Conservation (phyloP, 1,140 invertebrate genomes). For the Penaeus vannamei region DNA sequence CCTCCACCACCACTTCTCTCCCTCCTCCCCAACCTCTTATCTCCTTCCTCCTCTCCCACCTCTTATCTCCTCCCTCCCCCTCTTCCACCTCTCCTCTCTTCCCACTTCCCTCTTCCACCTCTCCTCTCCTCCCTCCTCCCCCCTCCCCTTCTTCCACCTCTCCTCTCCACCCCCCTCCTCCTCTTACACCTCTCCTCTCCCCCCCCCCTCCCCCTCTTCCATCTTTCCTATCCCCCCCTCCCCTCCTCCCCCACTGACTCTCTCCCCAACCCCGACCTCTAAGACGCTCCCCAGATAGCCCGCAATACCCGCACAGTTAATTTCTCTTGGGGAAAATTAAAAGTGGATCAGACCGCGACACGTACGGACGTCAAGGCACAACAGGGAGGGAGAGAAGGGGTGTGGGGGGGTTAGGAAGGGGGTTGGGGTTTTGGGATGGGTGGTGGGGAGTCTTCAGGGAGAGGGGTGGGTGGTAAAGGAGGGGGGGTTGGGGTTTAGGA, state of each 20-base stretch:
- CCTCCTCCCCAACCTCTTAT: background rate
- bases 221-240: background rate
- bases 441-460: too few relatives aligned
- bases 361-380: slow-evolving; percentile 38
- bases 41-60: background rate
- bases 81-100: background rate
- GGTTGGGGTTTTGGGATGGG: too few relatives aligned
- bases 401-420: too few relatives aligned
- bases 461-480: too few relatives aligned
- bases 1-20: background rate
- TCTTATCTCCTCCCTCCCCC: background rate
- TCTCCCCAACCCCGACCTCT: background rate
- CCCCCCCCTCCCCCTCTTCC: background rate
- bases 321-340: slow-evolving; percentile 61
- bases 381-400: too few relatives aligned
- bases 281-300: slow-evolving; percentile 27
- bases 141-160: background rate
- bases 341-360: slow-evolving; percentile 55
- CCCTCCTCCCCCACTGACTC: background rate
- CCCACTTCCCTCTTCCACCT: background rate
- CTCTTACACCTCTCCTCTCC: background rate
- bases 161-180: background rate
- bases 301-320: slow-evolving; percentile 49
- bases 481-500: too few relatives aligned
- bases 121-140: background rate